phyloP scores from a whole-genome alignment of 2,888 invertebrate genomes.

The Tyria jacobaeae region DNA sequence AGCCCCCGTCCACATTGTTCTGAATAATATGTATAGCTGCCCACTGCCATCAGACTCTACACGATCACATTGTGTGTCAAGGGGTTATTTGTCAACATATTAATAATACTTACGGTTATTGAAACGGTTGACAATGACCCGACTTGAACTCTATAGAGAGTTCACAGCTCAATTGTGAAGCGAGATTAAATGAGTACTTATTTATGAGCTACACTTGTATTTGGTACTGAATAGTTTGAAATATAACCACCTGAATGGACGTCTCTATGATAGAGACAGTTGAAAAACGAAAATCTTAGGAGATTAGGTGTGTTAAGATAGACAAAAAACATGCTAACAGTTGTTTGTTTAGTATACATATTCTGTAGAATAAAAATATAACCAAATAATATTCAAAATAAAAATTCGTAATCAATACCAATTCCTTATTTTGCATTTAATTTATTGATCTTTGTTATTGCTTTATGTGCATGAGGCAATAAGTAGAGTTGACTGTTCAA shows the following conservation, averaged over 20 bases:
- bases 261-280: conserved; percentile 15
- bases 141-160: conserved; percentile 26
- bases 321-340: conserved; percentile 15
- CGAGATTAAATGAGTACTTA: conserved; percentile 30
- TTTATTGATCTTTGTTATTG: not conserved
- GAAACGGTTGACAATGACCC: conserved; percentile 38
- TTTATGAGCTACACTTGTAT: conserved; percentile 5
- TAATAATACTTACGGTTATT: conserved; percentile 35
- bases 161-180: conserved; percentile 25
- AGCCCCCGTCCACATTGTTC: conserved; percentile 13
- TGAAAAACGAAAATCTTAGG: conserved; percentile 6
- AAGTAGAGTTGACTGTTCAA: conserved; percentile 3
- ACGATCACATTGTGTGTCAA: conserved; percentile 12
- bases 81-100: conserved; percentile 42
- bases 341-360: conserved; percentile 1
- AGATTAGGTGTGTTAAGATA: conserved; percentile 13
- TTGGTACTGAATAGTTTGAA: conserved; percentile 18
- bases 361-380: no score
- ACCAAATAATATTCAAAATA: not conserved
- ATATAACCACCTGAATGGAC: conserved; percentile 14
- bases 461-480: not conserved
- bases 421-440: not conserved
- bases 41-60: conserved; percentile 9
- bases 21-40: conserved; percentile 12
- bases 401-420: not conserved